Evolutionary conservation across 2,113 vertebrate species (phyloP).

Genomic region (Rattus rattus): DNA sequence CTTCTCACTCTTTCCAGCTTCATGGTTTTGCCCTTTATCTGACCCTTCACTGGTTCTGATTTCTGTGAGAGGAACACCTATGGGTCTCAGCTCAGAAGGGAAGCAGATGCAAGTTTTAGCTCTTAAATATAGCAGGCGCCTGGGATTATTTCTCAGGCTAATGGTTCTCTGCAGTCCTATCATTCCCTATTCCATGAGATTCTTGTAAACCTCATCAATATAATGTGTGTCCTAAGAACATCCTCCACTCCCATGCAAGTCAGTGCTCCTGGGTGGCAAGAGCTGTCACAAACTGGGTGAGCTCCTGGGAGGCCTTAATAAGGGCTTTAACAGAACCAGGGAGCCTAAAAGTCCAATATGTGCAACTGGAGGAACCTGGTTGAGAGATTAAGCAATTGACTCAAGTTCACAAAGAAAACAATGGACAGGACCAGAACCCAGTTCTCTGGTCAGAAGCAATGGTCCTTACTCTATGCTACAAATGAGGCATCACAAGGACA

Average conservation of each 20-base stretch:
- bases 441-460: not conserved
- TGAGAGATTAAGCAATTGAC: not conserved
- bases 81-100: not conserved
- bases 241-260: not conserved
- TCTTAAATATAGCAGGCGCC: not conserved
- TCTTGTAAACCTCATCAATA: not conserved
- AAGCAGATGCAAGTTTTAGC: not conserved
- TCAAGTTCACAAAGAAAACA: conserved; percentile 39
- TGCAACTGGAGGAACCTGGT: not conserved
- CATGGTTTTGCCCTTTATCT: not conserved
- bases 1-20: not conserved
- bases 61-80: conserved; percentile 11
- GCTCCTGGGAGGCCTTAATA: not conserved
- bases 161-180: not conserved
- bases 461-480: not conserved
- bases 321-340: not conserved
- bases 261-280: not conserved
- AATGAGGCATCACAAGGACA: not conserved
- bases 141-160: not conserved
- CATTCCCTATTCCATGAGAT: not conserved
- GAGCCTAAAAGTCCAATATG: not conserved
- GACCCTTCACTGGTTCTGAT: not conserved
- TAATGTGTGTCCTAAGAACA: not conserved
- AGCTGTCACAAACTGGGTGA: not conserved
- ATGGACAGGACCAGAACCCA: not conserved